Evolutionary conservation across 2,113 vertebrate genomes (phyloP).

Genomic region (Cephalopholis sonnerati): DNA sequence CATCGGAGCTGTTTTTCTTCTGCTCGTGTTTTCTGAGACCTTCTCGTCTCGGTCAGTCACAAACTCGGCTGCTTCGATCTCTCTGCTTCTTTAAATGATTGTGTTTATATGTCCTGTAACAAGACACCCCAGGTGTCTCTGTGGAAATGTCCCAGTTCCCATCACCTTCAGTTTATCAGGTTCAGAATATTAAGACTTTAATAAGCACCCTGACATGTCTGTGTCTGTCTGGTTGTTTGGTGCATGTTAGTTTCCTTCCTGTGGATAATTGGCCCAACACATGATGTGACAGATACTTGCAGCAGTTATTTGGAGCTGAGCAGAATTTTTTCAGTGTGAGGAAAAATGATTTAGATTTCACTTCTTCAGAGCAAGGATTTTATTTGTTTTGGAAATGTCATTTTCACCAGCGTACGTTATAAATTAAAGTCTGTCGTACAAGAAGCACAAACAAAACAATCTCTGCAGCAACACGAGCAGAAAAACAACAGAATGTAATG

Average conservation of each 20-base stretch:
- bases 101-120: neutral
- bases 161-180: neutral
- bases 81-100: neutral
- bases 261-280: neutral
- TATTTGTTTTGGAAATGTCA: too few relatives aligned
- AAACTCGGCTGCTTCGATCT: neutral
- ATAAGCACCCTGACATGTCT: neutral
- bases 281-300: neutral
- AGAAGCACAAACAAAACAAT: neutral
- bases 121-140: neutral
- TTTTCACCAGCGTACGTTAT: too few relatives aligned
- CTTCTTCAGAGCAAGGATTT: neutral
- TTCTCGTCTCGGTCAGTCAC: neutral
- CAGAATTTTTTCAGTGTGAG: neutral
- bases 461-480: neutral
- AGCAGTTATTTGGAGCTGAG: neutral
- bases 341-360: neutral
- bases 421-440: too few relatives aligned
- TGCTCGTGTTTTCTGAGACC: neutral
- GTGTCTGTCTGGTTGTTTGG: neutral
- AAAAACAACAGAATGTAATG: neutral
- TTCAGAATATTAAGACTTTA: neutral
- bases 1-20: neutral
- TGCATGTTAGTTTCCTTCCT: neutral
- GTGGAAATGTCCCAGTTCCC: neutral